A percentile compares a stretch with the other conserved stretches of the same genome.
Evolutionary conservation across 2,797 vertebrate genomes (phyloP).

Genomic region (Oreochromis mossambicus): DNA sequence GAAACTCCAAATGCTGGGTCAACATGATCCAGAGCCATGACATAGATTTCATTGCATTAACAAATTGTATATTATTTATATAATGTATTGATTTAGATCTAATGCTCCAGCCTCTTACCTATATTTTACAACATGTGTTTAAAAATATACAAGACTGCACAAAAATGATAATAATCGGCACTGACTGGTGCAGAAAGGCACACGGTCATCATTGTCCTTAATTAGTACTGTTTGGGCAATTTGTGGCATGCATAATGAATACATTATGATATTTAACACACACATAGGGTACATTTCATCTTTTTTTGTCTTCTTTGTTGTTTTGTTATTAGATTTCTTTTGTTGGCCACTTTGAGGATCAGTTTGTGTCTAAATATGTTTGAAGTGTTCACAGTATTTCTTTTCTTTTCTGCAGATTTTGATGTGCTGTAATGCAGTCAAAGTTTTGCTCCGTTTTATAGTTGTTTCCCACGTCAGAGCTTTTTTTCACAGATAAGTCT

Average conservation of each 20-base stretch:
- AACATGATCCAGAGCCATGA: not conserved
- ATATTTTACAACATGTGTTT: not conserved
- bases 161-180: not conserved
- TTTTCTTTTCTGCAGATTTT: not conserved
- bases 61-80: not conserved
- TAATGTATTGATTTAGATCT: not conserved
- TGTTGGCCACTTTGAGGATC: not conserved
- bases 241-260: not conserved
- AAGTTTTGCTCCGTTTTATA: not conserved
- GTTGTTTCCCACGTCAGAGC: not conserved
- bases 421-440: not conserved
- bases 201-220: not conserved
- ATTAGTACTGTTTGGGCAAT: slow-evolving; percentile 10
- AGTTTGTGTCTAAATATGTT: not conserved
- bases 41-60: not conserved
- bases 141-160: not conserved
- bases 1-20: not conserved
- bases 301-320: not conserved
- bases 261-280: slow-evolving; percentile 1
- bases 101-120: not conserved
- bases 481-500: not conserved
- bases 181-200: not conserved
- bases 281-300: not conserved
- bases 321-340: not conserved
- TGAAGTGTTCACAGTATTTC: not conserved